Evolutionary conservation across 2,797 vertebrate species (phyloP).

Genomic region (Chromobotia macracanthus): DNA sequence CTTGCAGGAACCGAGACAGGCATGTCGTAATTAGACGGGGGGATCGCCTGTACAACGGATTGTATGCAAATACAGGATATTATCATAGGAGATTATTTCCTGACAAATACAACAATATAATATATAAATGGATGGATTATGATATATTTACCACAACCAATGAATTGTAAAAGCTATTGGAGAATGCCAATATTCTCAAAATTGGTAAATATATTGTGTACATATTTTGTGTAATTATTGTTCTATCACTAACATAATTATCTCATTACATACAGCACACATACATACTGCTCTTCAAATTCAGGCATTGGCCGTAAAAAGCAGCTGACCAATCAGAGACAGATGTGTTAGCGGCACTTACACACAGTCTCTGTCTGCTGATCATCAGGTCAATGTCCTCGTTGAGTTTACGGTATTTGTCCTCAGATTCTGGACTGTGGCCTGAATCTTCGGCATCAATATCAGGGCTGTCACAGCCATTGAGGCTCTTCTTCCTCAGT

Average conservation of each 20-base stretch:
- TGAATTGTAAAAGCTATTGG: too few species aligned
- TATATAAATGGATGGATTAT: too few species aligned
- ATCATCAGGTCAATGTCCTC: slow-evolving; percentile 99
- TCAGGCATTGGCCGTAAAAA: too few species aligned
- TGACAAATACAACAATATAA: too few species aligned
- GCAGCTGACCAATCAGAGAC: not conserved
- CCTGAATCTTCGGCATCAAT: slow-evolving; percentile 97
- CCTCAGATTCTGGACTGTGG: slow-evolving; percentile 96
- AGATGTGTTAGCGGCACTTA: slow-evolving; percentile 73
- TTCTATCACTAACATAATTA: too few species aligned
- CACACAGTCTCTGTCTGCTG: slow-evolving; percentile 95
- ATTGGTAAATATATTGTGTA: too few species aligned
- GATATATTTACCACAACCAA: too few species aligned
- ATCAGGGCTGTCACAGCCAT: slow-evolving; percentile 96
- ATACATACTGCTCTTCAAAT: too few species aligned
- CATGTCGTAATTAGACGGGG: slow-evolving; percentile 94
- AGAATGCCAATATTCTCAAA: too few species aligned
- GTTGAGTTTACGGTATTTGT: slow-evolving; percentile 97
- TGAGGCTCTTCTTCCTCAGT: slow-evolving; percentile 96
- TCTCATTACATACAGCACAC: too few species aligned
- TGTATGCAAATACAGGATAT: slow-evolving; percentile 54
- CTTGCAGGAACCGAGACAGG: slow-evolving; percentile 85
- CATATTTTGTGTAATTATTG: too few species aligned
- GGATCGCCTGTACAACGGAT: slow-evolving; percentile 80
- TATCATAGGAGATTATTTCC: too few species aligned